Evolutionary conservation across 1,140 invertebrate species (phyloP).

Genomic region (Drosophila navojoa): DNA sequence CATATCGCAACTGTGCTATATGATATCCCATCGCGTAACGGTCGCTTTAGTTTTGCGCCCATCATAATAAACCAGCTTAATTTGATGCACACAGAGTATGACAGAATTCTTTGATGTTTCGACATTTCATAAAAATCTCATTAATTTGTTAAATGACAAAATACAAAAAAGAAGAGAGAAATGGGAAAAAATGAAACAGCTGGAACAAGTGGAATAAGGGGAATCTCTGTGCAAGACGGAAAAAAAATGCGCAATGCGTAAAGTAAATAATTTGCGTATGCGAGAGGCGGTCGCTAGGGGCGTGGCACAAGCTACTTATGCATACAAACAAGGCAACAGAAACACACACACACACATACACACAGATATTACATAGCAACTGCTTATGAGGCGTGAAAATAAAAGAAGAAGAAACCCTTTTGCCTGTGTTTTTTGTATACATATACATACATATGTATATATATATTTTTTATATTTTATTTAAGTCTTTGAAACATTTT

Average conservation of each 20-base stretch:
- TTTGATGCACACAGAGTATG: conserved; percentile 47
- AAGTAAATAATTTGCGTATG: conserved; percentile 55
- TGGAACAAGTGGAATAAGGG: not conserved
- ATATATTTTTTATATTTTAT: not conserved
- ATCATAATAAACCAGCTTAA: conserved; percentile 64
- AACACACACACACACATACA: conserved; percentile 9
- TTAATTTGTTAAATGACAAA: conserved; percentile 55
- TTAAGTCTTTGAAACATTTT: conserved; percentile 23
- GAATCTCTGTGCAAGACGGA: conserved; percentile 13
- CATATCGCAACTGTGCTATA: not conserved
- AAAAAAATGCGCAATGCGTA: conserved; percentile 43
- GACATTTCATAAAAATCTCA: conserved; percentile 53
- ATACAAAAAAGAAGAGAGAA: conserved; percentile 11
- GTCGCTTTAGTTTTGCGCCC: conserved; percentile 29
- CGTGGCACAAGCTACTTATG: conserved; percentile 33
- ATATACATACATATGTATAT: too few relatives aligned
- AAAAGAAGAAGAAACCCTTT: conserved; percentile 28
- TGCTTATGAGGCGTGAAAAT: conserved; percentile 23
- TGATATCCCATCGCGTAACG: not conserved
- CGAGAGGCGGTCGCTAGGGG: conserved; percentile 14
- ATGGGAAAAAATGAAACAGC: not conserved
- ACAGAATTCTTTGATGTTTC: conserved; percentile 67
- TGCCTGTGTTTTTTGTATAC: not conserved
- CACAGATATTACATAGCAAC: conserved; percentile 19
- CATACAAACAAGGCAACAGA: not conserved